phyloP scores from a whole-genome alignment of 2,113 vertebrate species.

The Ardeotis arabs region DNA sequence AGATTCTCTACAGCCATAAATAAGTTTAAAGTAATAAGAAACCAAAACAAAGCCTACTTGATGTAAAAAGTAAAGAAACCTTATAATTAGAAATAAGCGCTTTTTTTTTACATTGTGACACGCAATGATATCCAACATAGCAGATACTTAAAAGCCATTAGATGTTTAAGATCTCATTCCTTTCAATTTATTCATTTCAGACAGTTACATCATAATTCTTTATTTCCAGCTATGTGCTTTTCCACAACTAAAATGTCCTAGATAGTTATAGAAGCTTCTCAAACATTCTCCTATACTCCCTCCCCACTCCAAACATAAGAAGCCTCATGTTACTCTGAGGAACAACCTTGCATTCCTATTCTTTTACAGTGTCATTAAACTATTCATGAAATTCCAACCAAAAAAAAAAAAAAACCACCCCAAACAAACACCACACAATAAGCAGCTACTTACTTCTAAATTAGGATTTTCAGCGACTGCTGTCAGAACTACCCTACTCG shows the following conservation, averaged over 20 bases:
- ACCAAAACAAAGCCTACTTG: background rate
- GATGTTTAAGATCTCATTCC: background rate
- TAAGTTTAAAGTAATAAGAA: background rate
- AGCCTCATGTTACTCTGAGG: background rate
- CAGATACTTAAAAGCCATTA: background rate
- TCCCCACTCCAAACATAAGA: background rate
- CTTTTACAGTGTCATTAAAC: background rate
- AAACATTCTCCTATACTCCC: background rate
- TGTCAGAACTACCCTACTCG: conserved; percentile 85
- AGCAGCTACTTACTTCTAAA: conserved; percentile 81
- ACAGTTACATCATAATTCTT: background rate
- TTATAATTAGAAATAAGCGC: background rate
- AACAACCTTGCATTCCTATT: background rate
- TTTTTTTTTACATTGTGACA: background rate
- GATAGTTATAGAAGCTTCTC: background rate
- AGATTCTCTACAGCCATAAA: background rate
- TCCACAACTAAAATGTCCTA: background rate
- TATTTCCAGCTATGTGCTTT: background rate
- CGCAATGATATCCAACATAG: background rate
- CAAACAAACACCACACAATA: background rate
- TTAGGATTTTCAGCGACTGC: conserved; percentile 89
- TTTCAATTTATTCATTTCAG: background rate
- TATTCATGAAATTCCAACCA: background rate
- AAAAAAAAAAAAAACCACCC: background rate
- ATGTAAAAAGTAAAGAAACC: background rate